A percentile compares a stretch with the other conserved stretches of the same genome.
phyloP scores from a whole-genome alignment of 2,888 invertebrate genomes.

The Therioaphis trifolii region DNA sequence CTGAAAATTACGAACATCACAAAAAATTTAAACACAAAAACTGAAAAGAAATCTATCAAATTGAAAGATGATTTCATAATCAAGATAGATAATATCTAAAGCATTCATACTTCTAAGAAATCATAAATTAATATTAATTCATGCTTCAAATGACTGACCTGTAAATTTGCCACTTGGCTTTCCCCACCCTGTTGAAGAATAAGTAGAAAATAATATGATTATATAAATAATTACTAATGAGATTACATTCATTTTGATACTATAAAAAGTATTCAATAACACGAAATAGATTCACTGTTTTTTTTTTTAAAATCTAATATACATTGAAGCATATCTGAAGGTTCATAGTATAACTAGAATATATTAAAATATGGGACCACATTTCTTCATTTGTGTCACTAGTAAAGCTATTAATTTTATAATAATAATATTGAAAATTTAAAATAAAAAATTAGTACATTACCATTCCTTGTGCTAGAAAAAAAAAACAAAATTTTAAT shows the following conservation, averaged over 20 bases:
- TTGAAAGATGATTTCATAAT: constrained; percentile 9
- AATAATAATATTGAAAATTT: background rate
- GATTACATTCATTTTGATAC: background rate
- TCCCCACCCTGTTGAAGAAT: constrained; percentile 59
- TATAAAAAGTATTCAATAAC: background rate
- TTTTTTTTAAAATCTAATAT: background rate
- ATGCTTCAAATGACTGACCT: constrained; percentile 58
- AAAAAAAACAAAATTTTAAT: constrained; percentile 19
- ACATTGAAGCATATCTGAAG: background rate
- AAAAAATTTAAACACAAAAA: constrained; percentile 15
- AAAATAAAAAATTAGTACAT: constrained; percentile 48
- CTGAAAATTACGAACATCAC: constrained; percentile 31
- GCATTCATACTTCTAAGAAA: constrained; percentile 41
- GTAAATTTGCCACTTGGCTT: constrained; percentile 59
- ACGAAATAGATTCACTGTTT: background rate
- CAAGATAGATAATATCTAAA: constrained; percentile 27
- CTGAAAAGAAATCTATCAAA: background rate
- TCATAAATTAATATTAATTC: constrained; percentile 42
- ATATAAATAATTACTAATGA: constrained; percentile 30
- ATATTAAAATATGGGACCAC: too few species aligned
- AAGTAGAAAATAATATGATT: constrained; percentile 45
- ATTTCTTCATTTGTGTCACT: background rate
- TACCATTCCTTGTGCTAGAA: constrained; percentile 60
- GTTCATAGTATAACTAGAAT: too few species aligned
- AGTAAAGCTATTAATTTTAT: background rate